phyloP scores from a whole-genome alignment of 2,113 vertebrate genomes.

The Rhabdornis inornatus region DNA sequence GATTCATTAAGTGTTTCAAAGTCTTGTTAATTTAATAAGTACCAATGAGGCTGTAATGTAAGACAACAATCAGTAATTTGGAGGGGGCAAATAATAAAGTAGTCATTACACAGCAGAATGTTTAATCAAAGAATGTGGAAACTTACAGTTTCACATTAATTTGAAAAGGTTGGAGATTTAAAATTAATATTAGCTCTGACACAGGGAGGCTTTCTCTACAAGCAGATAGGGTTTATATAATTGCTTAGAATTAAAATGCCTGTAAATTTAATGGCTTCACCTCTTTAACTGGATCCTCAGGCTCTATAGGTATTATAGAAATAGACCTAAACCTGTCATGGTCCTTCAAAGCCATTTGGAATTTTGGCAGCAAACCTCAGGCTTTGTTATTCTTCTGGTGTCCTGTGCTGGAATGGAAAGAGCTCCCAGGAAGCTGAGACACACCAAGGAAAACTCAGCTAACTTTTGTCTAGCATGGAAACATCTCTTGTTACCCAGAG shows the following conservation, averaged over 20 bases:
- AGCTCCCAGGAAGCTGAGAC: background rate
- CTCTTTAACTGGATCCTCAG: slow-evolving; percentile 4
- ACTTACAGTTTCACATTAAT: slow-evolving; percentile 53
- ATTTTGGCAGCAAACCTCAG: background rate
- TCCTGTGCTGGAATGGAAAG: background rate
- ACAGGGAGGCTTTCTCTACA: slow-evolving; percentile 23
- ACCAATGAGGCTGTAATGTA: slow-evolving; percentile 66
- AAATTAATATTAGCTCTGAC: slow-evolving; percentile 51
- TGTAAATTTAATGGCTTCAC: slow-evolving; percentile 27
- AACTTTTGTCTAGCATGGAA: background rate
- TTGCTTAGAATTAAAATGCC: slow-evolving; percentile 50
- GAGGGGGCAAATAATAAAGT: slow-evolving; percentile 59
- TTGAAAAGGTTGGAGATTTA: slow-evolving; percentile 61
- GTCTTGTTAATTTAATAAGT: slow-evolving; percentile 75
- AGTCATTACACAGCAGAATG: slow-evolving; percentile 69
- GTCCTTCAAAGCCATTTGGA: background rate
- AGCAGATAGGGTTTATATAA: slow-evolving; percentile 47
- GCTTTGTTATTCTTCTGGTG: background rate
- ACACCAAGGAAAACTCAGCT: background rate
- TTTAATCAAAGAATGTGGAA: slow-evolving; percentile 72
- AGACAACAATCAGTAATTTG: slow-evolving; percentile 76
- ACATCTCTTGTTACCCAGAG: background rate
- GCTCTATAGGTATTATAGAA: background rate
- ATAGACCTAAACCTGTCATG: background rate
- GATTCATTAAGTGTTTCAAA: slow-evolving; percentile 72